phyloP scores from a whole-genome alignment of 2,888 invertebrate species.

The Nymphalis c-album region DNA sequence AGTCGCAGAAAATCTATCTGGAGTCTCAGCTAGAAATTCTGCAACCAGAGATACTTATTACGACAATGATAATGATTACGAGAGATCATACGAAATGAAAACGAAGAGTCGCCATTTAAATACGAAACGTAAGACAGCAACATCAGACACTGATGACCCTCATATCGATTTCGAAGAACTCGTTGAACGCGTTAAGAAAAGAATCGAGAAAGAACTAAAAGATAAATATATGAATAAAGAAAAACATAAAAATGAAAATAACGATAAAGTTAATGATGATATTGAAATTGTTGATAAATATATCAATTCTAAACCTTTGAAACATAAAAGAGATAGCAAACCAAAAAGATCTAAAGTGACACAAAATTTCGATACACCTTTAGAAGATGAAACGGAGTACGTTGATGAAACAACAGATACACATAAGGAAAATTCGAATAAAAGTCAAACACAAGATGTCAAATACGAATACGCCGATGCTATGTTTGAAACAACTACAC shows the following conservation, averaged over 20 bases:
- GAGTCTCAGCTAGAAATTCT: constrained; percentile 11
- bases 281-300: background rate
- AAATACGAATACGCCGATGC: constrained; percentile 29
- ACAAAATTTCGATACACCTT: constrained; percentile 9
- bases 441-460: background rate
- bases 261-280: background rate
- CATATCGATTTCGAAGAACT: constrained; percentile 32
- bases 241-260: background rate
- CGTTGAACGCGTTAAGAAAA: constrained; percentile 33
- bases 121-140: background rate
- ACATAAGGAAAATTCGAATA: constrained; percentile 5
- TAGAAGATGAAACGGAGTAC: constrained; percentile 20
- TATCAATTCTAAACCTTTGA: background rate
- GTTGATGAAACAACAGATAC: constrained; percentile 20
- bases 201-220: constrained; percentile 26
- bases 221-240: constrained; percentile 2
- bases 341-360: background rate
- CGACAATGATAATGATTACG: constrained; percentile 10
- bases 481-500: background rate
- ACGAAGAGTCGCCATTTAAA: background rate
- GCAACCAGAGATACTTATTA: background rate
- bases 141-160: background rate
- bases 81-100: constrained; percentile 6
- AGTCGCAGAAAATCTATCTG: constrained; percentile 17
- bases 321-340: background rate